Evolutionary conservation across 1,140 invertebrate genomes (phyloP).

Genomic region (Aporrectodea caliginosa): DNA sequence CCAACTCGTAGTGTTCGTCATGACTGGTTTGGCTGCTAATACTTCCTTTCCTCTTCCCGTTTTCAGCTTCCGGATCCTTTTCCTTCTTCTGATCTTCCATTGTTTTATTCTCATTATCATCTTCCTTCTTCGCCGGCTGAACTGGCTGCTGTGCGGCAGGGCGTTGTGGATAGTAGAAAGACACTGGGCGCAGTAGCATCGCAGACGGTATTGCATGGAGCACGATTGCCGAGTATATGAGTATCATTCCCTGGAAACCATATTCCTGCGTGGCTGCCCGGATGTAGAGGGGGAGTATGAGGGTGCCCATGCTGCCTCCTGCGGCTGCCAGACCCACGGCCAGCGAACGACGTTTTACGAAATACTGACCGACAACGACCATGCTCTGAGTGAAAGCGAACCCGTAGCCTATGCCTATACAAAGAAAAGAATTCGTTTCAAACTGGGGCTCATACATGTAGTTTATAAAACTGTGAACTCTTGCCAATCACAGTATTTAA

Average conservation of each 20-base stretch:
- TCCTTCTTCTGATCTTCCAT: background rate
- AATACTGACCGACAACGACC: conserved; percentile 86
- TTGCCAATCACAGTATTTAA: too few relatives aligned
- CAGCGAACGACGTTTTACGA: conserved; percentile 71
- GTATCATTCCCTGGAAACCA: conserved; percentile 13
- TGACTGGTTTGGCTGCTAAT: too few relatives aligned
- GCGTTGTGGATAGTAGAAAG: conserved; percentile 23
- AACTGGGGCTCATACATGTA: too few relatives aligned
- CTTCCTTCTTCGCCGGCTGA: too few relatives aligned
- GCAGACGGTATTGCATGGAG: conserved; percentile 9
- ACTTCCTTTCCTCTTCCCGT: background rate
- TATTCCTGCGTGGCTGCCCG: background rate
- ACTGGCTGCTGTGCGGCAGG: too few relatives aligned
- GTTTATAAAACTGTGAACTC: too few relatives aligned
- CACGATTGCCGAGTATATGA: conserved; percentile 19
- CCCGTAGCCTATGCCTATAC: conserved; percentile 70
- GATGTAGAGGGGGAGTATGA: conserved; percentile 64
- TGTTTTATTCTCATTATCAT: too few relatives aligned
- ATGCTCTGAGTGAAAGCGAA: conserved; percentile 78
- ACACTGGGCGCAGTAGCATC: conserved; percentile 8
- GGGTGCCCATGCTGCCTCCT: conserved; percentile 77
- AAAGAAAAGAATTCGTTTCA: too few relatives aligned
- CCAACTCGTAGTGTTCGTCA: too few relatives aligned
- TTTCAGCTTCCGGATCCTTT: background rate
- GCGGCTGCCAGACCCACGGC: conserved; percentile 86